A percentile compares a stretch with the other conserved stretches of the same genome.
Evolutionary conservation across 2,888 invertebrate genomes (phyloP).

Genomic region (Lucinisca nassula): DNA sequence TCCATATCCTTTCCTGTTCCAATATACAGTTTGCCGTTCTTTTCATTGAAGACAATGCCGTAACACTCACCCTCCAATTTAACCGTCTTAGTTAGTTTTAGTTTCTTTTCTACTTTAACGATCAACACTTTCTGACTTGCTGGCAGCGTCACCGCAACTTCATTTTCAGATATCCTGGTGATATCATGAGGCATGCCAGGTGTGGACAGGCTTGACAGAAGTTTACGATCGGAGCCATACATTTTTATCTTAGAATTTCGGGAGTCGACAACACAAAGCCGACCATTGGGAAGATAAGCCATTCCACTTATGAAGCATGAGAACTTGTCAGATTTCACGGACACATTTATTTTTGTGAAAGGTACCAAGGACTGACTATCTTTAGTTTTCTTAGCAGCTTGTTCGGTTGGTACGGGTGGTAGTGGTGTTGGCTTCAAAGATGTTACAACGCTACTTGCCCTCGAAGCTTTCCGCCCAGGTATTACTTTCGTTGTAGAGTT

Average conservation of each 20-base stretch:
- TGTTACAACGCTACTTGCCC: not conserved
- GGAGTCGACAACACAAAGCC: not conserved
- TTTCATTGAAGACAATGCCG: constrained; percentile 1
- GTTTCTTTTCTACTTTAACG: not conserved
- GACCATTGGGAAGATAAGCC: not conserved
- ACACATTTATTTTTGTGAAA: not conserved
- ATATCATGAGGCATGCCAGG: constrained; percentile 1
- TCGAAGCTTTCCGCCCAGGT: not conserved
- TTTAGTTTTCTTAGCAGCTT: not conserved
- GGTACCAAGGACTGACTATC: not conserved
- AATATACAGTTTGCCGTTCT: not conserved
- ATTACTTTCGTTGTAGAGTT: not conserved
- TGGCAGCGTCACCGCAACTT: not conserved
- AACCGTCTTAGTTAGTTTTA: not conserved
- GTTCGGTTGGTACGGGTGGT: not conserved
- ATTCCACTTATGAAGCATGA: not conserved
- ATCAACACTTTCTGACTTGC: not conserved
- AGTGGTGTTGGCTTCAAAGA: not conserved
- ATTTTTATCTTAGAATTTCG: not conserved
- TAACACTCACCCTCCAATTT: not conserved
- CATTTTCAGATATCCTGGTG: not conserved
- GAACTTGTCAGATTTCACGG: not conserved
- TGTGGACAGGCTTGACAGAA: not conserved
- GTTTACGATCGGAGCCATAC: not conserved
- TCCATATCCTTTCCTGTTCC: not conserved